Evolutionary conservation across 2,113 vertebrate genomes (phyloP).

Genomic region (Loxodonta africana): DNA sequence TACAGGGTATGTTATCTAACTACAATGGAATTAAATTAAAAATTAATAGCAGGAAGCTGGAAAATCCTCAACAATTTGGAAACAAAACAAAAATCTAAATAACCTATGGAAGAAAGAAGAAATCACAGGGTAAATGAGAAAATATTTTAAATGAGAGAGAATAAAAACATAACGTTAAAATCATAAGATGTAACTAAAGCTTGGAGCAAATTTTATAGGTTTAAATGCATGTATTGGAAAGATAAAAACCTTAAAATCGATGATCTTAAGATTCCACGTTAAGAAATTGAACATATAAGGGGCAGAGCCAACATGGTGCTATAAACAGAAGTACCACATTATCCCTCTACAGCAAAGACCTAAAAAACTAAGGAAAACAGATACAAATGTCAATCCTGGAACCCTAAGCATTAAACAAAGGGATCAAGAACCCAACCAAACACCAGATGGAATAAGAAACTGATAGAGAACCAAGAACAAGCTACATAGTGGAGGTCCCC

Average conservation of each 20-base stretch:
- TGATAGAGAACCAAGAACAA: no score
- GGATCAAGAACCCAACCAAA: no score
- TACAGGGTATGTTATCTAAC: background rate
- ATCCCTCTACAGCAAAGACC: no score
- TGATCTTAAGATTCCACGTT: background rate
- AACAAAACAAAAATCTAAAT: conserved; percentile 38
- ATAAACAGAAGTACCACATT: no score
- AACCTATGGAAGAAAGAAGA: background rate
- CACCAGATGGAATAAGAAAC: no score
- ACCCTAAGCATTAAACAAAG: no score
- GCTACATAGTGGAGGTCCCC: no score
- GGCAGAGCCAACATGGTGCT: no score
- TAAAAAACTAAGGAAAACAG: no score
- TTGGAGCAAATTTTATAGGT: background rate
- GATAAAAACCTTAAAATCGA: conserved; percentile 35
- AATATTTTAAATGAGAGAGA: background rate
- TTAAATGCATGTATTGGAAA: conserved; percentile 8
- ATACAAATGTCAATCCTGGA: no score
- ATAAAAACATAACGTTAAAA: no score
- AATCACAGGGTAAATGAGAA: background rate
- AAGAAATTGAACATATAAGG: background rate
- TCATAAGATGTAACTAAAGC: background rate
- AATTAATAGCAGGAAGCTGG: background rate
- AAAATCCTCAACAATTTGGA: background rate
- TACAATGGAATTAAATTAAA: background rate